phyloP scores from a whole-genome alignment of 2,113 vertebrate species.

The Silurus meridionalis region DNA sequence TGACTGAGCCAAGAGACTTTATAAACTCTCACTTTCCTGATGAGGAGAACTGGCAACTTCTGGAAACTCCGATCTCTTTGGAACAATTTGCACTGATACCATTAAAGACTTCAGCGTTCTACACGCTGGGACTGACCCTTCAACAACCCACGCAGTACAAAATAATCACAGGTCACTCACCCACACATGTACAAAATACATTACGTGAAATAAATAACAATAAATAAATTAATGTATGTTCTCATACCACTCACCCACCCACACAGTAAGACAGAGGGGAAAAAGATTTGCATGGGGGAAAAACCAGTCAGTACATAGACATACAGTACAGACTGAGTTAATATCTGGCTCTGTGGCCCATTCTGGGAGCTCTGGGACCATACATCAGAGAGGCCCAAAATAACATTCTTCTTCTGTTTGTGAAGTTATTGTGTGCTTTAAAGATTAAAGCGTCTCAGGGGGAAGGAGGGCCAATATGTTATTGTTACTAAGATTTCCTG shows the following conservation, averaged over 20 bases:
- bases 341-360: constrained; percentile 27
- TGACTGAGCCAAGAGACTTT: constrained; percentile 67
- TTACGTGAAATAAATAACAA: not conserved
- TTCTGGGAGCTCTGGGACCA: constrained; percentile 28
- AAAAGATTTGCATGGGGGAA: constrained; percentile 16
- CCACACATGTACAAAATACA: not conserved
- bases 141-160: constrained; percentile 60
- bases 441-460: constrained; percentile 40
- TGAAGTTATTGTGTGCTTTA: constrained; percentile 47
- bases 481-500: constrained; percentile 47
- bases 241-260: not conserved
- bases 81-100: constrained; percentile 63
- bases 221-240: not conserved
- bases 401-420: constrained; percentile 39
- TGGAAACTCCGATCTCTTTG: not conserved
- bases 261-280: not conserved
- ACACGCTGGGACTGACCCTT: constrained; percentile 61
- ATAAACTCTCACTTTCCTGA: constrained; percentile 65
- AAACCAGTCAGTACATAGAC: not conserved
- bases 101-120: constrained; percentile 69
- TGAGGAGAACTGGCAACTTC: constrained; percentile 65
- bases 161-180: constrained; percentile 60
- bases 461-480: constrained; percentile 31
- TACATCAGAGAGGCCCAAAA: constrained; percentile 38
- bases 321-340: constrained; percentile 21